Evolutionary conservation across 2,113 vertebrate genomes (phyloP).

Genomic region (Cryptomyrus ogoouensis): DNA sequence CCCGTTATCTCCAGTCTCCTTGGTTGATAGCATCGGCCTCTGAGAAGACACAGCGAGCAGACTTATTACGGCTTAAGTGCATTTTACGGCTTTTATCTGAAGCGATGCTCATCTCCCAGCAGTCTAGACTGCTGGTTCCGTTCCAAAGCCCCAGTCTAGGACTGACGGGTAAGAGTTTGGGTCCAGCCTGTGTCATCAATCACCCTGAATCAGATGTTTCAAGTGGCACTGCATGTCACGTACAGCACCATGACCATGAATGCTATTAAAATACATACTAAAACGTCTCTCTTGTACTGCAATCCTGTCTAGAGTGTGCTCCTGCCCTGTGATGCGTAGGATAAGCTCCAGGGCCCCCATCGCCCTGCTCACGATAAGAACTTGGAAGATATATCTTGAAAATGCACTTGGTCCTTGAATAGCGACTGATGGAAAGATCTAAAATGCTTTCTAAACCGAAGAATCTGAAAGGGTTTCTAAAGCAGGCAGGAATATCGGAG

Average conservation of each 20-base stretch:
- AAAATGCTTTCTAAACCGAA: background rate
- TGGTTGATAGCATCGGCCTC: conserved; percentile 66
- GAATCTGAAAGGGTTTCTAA: background rate
- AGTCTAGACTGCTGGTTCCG: conserved; percentile 27
- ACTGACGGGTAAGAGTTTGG: conserved; percentile 27
- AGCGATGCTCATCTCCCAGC: conserved; percentile 46
- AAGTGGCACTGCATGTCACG: background rate
- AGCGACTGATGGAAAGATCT: background rate
- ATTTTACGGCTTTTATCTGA: conserved; percentile 48
- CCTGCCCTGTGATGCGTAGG: background rate
- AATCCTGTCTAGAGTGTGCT: background rate
- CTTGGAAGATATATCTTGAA: background rate
- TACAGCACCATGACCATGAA: background rate
- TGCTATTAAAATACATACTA: conserved; percentile 13
- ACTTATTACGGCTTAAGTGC: conserved; percentile 59
- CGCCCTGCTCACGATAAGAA: background rate
- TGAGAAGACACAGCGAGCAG: conserved; percentile 51
- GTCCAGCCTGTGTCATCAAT: conserved; percentile 31
- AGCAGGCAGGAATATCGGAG: background rate
- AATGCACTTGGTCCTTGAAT: background rate
- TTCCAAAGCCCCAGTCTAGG: conserved; percentile 18
- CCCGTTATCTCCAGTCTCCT: conserved; percentile 33
- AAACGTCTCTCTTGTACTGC: background rate
- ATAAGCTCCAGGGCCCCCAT: conserved; percentile 4
- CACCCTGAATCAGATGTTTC: conserved; percentile 22